Evolutionary conservation across 2,888 invertebrate species (phyloP).

Genomic region (Incurvaria masculella): DNA sequence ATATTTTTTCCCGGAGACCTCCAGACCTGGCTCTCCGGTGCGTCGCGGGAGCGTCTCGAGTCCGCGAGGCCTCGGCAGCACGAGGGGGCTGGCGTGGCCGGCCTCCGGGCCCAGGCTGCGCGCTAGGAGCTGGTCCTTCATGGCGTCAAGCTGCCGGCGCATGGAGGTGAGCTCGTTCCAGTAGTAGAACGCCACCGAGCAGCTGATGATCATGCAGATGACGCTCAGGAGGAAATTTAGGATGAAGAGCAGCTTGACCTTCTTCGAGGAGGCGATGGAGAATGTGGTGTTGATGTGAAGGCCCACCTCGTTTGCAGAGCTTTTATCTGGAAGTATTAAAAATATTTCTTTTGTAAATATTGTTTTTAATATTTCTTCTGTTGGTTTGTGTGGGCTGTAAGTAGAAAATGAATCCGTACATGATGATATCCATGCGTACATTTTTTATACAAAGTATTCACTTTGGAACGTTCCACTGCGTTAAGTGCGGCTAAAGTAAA

Average conservation of each 20-base stretch:
- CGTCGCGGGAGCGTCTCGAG: slow-evolving; percentile 16
- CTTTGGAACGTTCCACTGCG: no score
- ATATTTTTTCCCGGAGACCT: slow-evolving; percentile 23
- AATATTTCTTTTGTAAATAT: slow-evolving; percentile 4
- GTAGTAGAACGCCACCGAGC: slow-evolving; percentile 41
- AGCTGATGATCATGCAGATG: slow-evolving; percentile 38
- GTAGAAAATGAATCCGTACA: no score
- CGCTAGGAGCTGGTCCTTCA: slow-evolving; percentile 35
- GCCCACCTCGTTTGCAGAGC: slow-evolving; percentile 36
- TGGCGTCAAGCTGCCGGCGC: slow-evolving; percentile 36
- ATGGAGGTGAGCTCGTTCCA: slow-evolving; percentile 44
- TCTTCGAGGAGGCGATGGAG: slow-evolving; percentile 50
- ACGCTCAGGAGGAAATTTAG: slow-evolving; percentile 43
- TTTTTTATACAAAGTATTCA: no score
- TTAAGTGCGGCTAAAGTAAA: no score
- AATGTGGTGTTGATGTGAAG: slow-evolving; percentile 48
- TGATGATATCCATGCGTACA: no score
- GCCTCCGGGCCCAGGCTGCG: slow-evolving; percentile 25
- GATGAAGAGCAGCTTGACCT: slow-evolving; percentile 44
- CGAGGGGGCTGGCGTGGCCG: slow-evolving; percentile 15
- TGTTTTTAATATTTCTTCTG: no score
- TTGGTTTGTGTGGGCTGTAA: no score
- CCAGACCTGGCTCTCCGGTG: slow-evolving; percentile 30
- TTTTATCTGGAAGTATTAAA: slow-evolving; percentile 32
- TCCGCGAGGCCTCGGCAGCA: slow-evolving; percentile 22